Conservation (phyloP, 1,140 invertebrate genomes). For the Polyergus mexicanus region DNA sequence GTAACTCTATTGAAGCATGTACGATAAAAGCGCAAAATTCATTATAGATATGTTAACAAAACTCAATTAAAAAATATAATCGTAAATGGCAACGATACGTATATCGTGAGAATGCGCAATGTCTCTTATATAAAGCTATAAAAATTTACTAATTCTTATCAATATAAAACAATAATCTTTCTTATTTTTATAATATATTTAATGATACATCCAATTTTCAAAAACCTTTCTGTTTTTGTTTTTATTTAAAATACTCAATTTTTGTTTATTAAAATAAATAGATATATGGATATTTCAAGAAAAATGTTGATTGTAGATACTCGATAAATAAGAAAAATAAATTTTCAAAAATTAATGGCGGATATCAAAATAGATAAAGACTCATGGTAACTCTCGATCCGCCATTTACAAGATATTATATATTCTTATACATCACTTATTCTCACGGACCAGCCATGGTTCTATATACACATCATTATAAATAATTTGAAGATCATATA, state of each 20-base stretch:
- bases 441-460: slow-evolving; percentile 72
- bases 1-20: slow-evolving; percentile 35
- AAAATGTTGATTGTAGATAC: neutral
- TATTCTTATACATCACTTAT: slow-evolving; percentile 22
- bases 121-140: slow-evolving; percentile 26
- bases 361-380: slow-evolving; percentile 26
- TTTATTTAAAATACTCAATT: neutral
- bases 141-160: slow-evolving; percentile 22
- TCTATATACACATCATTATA: slow-evolving; percentile 43
- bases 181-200: neutral
- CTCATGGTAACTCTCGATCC: neutral
- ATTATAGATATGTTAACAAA: neutral
- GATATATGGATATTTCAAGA: slow-evolving; percentile 5
- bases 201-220: slow-evolving; percentile 12
- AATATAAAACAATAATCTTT: slow-evolving; percentile 21
- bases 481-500: slow-evolving; percentile 69
- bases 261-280: slow-evolving; percentile 16
- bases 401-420: slow-evolving; percentile 13
- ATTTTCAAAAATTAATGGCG: slow-evolving; percentile 28
- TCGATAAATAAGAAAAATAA: slow-evolving; percentile 29
- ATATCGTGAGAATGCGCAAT: slow-evolving; percentile 9
- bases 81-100: slow-evolving; percentile 32
- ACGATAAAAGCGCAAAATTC: slow-evolving; percentile 7
- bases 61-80: slow-evolving; percentile 6
- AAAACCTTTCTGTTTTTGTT: neutral